phyloP scores from a whole-genome alignment of 2,797 vertebrate species.

The Phoebastria nigripes region DNA sequence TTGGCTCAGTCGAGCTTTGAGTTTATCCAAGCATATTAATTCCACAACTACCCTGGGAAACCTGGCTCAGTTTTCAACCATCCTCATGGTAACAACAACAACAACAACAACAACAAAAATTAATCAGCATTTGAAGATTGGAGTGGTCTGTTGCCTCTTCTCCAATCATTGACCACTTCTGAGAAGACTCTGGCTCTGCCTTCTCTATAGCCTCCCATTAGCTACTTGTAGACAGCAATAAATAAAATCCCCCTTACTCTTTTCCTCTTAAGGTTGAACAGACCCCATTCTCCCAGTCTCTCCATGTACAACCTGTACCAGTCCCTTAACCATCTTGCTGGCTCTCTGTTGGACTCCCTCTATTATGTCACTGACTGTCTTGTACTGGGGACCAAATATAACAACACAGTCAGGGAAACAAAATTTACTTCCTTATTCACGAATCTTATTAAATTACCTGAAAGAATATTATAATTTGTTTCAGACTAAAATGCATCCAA shows the following conservation, averaged over 20 bases:
- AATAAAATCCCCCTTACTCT: background rate
- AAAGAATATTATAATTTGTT: background rate
- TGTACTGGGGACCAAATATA: background rate
- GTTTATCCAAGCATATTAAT: background rate
- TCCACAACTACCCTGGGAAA: background rate
- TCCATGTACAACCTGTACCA: background rate
- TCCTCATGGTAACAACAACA: background rate
- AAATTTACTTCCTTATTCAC: background rate
- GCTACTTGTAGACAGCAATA: background rate
- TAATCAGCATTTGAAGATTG: background rate
- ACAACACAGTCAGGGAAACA: background rate
- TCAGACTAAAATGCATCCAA: background rate
- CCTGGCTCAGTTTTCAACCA: background rate
- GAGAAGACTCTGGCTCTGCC: background rate
- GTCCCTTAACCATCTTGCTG: background rate
- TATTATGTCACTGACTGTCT: background rate
- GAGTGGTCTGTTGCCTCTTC: background rate
- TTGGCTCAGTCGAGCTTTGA: background rate
- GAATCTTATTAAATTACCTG: background rate
- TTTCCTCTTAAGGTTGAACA: background rate
- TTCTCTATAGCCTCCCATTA: background rate
- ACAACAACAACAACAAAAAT: background rate
- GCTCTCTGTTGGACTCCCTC: background rate
- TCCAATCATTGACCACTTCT: background rate
- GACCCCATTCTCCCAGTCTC: background rate